These are phyloP conservation scores for Scaptomyza parva DNA, from an alignment of 2,888 invertebrate species.

Conservation along the genomic window DNA sequence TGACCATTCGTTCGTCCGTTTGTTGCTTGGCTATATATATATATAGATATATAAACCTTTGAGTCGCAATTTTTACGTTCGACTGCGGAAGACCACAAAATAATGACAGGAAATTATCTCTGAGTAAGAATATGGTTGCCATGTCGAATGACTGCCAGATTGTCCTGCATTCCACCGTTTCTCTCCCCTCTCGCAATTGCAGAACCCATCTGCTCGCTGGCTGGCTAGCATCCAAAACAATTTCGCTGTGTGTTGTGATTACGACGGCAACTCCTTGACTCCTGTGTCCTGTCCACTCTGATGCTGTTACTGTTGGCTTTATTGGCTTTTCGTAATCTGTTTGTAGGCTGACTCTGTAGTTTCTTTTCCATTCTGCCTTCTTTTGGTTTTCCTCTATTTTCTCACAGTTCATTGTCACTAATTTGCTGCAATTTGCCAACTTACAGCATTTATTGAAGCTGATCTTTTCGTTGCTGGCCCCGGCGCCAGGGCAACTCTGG, in stretches of 20 bases:
- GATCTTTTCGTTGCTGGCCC: constrained; percentile 12
- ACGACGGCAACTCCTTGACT: constrained; percentile 30
- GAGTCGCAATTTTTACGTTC: constrained; percentile 81
- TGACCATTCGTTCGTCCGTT: constrained; percentile 3
- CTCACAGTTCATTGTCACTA: constrained; percentile 44
- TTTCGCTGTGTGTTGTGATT: constrained; percentile 74
- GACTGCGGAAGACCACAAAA: constrained; percentile 83
- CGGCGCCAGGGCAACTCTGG: constrained; percentile 5
- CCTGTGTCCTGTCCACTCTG: too few relatives aligned
- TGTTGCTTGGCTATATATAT: constrained; percentile 45
- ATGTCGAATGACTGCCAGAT: constrained; percentile 12
- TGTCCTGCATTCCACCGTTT: background rate
- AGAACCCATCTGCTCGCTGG: constrained; percentile 49
- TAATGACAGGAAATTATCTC: constrained; percentile 84
- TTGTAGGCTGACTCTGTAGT: constrained; percentile 24
- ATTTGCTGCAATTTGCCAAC: constrained; percentile 56
- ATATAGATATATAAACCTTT: constrained; percentile 68
- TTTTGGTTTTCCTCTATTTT: background rate
- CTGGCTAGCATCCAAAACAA: constrained; percentile 76
- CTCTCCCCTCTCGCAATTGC: background rate
- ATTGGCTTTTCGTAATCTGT: constrained; percentile 57
- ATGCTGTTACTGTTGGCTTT: constrained; percentile 24
- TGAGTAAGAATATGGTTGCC: constrained; percentile 70
- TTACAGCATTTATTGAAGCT: constrained; percentile 38
- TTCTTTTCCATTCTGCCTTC: background rate